phyloP scores from a whole-genome alignment of 2,113 vertebrate genomes.

The Spheniscus mendiculus region DNA sequence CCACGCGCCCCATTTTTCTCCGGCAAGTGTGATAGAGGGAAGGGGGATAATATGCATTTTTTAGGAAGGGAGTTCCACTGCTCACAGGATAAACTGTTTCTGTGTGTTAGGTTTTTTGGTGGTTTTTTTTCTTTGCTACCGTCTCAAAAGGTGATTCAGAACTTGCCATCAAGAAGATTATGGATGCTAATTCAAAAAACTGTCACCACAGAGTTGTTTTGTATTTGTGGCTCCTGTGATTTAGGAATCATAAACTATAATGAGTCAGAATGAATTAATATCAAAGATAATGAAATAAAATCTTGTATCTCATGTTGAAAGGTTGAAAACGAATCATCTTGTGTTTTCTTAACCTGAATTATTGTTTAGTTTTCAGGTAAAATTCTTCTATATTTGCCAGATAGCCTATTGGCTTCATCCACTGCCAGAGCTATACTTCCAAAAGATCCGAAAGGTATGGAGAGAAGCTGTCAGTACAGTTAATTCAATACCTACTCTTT shows the following conservation, averaged over 20 bases:
- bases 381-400: slow-evolving; percentile 90
- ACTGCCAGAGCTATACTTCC: slow-evolving; percentile 85
- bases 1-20: neutral
- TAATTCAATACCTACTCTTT: neutral
- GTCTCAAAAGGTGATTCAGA: neutral
- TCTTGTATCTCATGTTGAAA: neutral
- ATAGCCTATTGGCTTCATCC: slow-evolving; percentile 88
- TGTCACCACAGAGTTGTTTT: neutral
- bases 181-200: neutral
- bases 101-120: neutral
- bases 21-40: neutral
- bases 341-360: neutral
- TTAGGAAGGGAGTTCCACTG: neutral
- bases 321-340: neutral
- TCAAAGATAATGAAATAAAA: neutral
- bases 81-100: neutral
- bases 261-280: neutral
- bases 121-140: neutral
- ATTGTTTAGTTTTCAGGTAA: slow-evolving; percentile 83
- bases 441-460: slow-evolving; percentile 84
- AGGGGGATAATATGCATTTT: rapidly evolving
- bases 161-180: neutral
- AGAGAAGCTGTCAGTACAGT: neutral
- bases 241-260: neutral
- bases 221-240: neutral